Evolutionary conservation across 2,797 vertebrate species (phyloP), one percentile per base, ranked within the genome.

Genomic region (Dermochelys coriacea): DNA sequence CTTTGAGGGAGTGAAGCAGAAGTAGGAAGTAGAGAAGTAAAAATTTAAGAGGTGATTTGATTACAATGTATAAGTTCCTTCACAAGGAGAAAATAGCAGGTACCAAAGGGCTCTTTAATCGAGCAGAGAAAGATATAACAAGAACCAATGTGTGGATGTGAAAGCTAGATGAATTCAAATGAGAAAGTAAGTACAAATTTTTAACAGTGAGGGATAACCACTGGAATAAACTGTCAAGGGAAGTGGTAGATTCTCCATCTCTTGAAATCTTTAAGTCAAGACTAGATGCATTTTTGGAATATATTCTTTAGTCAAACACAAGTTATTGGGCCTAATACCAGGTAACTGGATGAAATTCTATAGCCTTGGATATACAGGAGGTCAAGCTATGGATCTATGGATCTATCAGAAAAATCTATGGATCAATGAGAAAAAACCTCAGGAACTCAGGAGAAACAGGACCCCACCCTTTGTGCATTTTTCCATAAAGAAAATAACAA

Each of bases 1-100:
- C 25, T 85, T 34, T 86, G 84, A 88, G 49, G 92, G 57, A 77
- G 61, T 55, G 57, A 95, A 93, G 21, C 8, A 83, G 80, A 77
- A 21, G 86, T 45, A 93, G 91, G 52, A 89, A 77, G 61, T 27
- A 95, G 34, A 92, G 95, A 84, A 57, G 84, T 74, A 94, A 52
- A 91, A 74, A 41, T 61, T 7, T 52, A n/a, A 54, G 50, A 84
- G 50, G 59, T 74, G 59, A 59, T 5, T 71, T 80, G 88, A 74
- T 83, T 12, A 29, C 47, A 16, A 6, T 79, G 78, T 80, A 15
- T n/a, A 37, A 80, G 14, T 81, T 57, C 9, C 12, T 95, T 89
- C 82, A 68, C 27, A 80, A 82, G 4, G 77, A 18, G 21, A 84
- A 93, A 87, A 34, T 83, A 90, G 12, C 0, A 0, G 14, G 14